These are phyloP conservation scores for Grammomys dolichurus DNA, from an alignment of 2,113 vertebrate genomes.

Conservation along the genomic window DNA sequence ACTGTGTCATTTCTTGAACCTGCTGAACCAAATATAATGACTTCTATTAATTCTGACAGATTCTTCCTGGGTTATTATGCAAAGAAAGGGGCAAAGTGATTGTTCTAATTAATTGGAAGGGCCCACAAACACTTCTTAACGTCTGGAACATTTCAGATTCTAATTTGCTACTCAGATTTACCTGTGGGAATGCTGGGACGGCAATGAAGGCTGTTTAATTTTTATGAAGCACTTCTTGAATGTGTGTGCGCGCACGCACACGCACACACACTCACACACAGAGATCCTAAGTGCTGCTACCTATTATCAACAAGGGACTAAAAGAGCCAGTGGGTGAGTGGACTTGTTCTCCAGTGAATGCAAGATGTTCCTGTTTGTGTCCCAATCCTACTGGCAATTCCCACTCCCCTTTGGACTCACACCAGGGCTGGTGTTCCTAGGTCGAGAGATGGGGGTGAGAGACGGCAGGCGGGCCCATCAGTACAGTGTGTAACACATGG, in stretches of 20 bases:
- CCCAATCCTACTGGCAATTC: slow-evolving; percentile 25
- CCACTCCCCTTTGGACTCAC: slow-evolving; percentile 24
- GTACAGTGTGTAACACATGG: not conserved
- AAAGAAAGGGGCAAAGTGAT: not conserved
- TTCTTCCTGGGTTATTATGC: not conserved
- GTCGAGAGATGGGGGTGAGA: not conserved
- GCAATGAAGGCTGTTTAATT: slow-evolving; percentile 80
- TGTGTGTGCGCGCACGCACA: not conserved
- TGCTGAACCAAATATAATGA: slow-evolving; percentile 56
- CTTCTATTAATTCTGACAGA: slow-evolving; percentile 26
- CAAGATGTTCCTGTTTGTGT: not conserved
- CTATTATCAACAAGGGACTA: slow-evolving; percentile 9
- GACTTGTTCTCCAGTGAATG: slow-evolving; percentile 62
- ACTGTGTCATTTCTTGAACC: slow-evolving; percentile 49
- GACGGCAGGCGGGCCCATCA: not conserved
- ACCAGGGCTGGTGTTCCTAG: not conserved
- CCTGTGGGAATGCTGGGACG: slow-evolving; percentile 69
- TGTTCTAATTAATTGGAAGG: slow-evolving; percentile 54
- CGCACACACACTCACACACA: slow-evolving; percentile 11
- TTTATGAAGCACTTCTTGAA: slow-evolving; percentile 54
- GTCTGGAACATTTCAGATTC: slow-evolving; percentile 68
- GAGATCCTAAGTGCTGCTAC: not conserved
- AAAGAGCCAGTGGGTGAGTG: slow-evolving; percentile 54
- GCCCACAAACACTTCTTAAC: slow-evolving; percentile 57
- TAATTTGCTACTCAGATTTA: slow-evolving; percentile 71